These are phyloP conservation scores for Musca vetustissima DNA, from an alignment of 1,140 invertebrate species.

Conservation along the genomic window DNA sequence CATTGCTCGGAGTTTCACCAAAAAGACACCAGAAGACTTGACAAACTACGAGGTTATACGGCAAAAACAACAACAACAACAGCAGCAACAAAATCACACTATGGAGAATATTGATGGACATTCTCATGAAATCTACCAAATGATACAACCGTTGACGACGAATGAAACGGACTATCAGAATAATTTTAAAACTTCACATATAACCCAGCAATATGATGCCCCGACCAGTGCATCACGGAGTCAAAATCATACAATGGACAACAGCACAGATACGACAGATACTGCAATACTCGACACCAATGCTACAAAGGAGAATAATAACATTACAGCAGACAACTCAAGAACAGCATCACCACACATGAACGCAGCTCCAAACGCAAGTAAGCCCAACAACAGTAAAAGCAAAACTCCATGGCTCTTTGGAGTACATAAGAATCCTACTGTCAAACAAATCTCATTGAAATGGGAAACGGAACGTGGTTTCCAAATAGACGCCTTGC, in stretches of 20 bases:
- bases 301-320: too few species aligned
- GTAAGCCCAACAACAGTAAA: background rate
- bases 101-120: background rate
- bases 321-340: too few species aligned
- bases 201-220: too few species aligned
- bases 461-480: conserved; percentile 43
- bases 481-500: conserved; percentile 45
- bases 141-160: too few species aligned
- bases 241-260: too few species aligned
- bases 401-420: conserved; percentile 60
- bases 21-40: conserved; percentile 61
- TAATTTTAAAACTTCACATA: background rate
- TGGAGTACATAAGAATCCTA: conserved; percentile 64
- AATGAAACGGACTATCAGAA: background rate
- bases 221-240: too few species aligned
- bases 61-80: conserved; percentile 32
- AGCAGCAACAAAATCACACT: background rate
- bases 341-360: too few species aligned
- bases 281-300: too few species aligned
- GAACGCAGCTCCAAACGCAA: too few species aligned
- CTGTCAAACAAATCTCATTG: conserved; percentile 56
- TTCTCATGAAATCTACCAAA: too few species aligned
- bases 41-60: conserved; percentile 47
- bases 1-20: conserved; percentile 69
- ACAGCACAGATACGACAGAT: too few species aligned